Percentiles rank a stretch among this genome's conserved stretches.
Evolutionary conservation across 2,113 vertebrate genomes (phyloP).

Genomic region (Halichoerus grypus): DNA sequence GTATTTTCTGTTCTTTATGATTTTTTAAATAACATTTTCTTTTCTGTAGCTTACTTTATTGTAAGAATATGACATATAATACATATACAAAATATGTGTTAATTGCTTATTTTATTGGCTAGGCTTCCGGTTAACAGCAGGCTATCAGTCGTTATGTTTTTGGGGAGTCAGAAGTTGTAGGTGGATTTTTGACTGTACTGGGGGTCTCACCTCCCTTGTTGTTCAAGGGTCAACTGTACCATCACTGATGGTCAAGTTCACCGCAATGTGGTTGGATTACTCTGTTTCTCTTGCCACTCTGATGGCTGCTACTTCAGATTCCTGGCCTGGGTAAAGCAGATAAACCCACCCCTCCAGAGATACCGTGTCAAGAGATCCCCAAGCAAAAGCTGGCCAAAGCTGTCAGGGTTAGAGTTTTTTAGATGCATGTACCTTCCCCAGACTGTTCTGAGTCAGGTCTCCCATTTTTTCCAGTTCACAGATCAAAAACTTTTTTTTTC

Average conservation of each 20-base stretch:
- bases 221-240: neutral
- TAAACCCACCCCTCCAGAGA: accelerated
- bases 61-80: neutral
- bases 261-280: neutral
- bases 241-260: neutral
- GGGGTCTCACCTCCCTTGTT: neutral
- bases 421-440: neutral
- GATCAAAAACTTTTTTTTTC: neutral
- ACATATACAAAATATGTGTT: neutral
- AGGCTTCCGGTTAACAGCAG: neutral
- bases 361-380: neutral
- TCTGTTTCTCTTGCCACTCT: neutral
- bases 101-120: neutral
- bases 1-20: neutral
- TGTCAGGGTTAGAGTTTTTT: neutral
- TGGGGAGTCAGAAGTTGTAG: neutral
- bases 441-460: neutral
- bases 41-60: neutral
- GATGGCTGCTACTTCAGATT: neutral
- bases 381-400: neutral
- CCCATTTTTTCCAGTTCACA: neutral
- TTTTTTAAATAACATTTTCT: neutral
- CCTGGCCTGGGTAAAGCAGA: neutral
- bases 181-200: neutral
- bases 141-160: neutral